Percentiles rank a stretch among this genome's conserved stretches.
Conservation (phyloP, 2,888 invertebrate species). For the Leptinotarsa haldemani region DNA sequence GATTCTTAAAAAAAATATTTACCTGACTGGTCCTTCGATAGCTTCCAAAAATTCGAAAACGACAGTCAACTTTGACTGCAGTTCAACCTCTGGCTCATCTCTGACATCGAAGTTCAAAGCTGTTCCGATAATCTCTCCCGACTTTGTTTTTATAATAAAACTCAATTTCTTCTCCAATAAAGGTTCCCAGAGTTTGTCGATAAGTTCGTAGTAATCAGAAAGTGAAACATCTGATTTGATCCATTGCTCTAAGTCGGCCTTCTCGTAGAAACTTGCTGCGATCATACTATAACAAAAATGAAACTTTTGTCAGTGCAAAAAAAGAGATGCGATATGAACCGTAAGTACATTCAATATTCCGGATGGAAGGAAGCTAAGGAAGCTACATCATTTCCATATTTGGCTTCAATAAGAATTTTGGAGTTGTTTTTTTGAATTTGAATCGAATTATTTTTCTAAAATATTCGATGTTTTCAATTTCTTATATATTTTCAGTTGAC, state of each 20-base stretch:
- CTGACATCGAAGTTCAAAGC: conserved; percentile 85
- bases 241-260: conserved; percentile 87
- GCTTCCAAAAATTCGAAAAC: conserved; percentile 84
- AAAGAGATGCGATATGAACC: neutral
- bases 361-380: no score
- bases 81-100: conserved; percentile 80
- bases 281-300: conserved; percentile 75
- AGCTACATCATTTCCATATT: no score
- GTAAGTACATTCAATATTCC: no score
- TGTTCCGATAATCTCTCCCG: conserved; percentile 74
- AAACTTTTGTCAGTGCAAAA: neutral
- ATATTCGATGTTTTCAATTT: no score
- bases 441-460: no score
- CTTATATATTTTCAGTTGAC: no score
- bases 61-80: conserved; percentile 76
- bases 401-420: no score
- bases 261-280: conserved; percentile 85
- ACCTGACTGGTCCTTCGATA: conserved; percentile 80
- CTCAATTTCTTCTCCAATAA: conserved; percentile 79
- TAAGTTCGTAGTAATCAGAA: conserved; percentile 76
- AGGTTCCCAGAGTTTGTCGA: conserved; percentile 77
- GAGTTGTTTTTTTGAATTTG: no score
- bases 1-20: conserved; percentile 32
- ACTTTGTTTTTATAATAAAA: conserved; percentile 72
- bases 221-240: conserved; percentile 76